Base-by-base conservation (phyloP, 2,113 vertebrate genomes). In the Gobio gobio region DNA sequence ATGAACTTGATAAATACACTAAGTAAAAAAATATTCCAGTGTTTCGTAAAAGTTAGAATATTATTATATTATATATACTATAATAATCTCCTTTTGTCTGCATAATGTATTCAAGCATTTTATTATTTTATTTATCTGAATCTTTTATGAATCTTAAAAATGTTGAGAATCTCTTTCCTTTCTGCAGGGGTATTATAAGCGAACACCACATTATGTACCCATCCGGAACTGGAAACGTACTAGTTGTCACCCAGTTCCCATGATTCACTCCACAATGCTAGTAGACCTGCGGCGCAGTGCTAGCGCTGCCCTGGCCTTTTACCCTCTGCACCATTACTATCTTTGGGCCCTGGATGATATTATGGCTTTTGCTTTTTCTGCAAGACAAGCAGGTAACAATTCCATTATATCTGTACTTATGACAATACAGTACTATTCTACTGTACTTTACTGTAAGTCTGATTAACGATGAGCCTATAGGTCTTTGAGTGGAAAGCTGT, bases 211-310 rank as follows among this genome's bases (percentile, higher is more conserved):
- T 88, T 97, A 98, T 75, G 81, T 96, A 45, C 94, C 95, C 82
- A 95, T 97, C 45, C 90, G 96, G 74, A 95, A 96, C 43, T 95
- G 96, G 95, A 95, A 96, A 90, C 92, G 92, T 73, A 86, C 66
- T 13, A 96, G 96, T 85, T 97, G 97, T 82, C 97, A 96, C 64
- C 91, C 95, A 0, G 96, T 97, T 22, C 96, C 97, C 0, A 98
- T 98, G 97, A 89, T 98, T 84, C 96, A 98, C 89, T 98, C 97
- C 87, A 96, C 96, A 0, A 94, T 96, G 90, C 94, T 98, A 45
- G 93, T 98, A 79, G 96, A 98, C 90, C 91, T 98, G 89, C 94
- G 96, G 76, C 96, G 95, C 64, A 93, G 91, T 12, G 93, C 95
- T 20, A 95, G 95, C 0, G 86, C 83, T 47, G 92, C 89, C n/a